Base-by-base conservation (phyloP, 92 coral and sea anemone species). In the Anthopleura xanthogrammica region DNA sequence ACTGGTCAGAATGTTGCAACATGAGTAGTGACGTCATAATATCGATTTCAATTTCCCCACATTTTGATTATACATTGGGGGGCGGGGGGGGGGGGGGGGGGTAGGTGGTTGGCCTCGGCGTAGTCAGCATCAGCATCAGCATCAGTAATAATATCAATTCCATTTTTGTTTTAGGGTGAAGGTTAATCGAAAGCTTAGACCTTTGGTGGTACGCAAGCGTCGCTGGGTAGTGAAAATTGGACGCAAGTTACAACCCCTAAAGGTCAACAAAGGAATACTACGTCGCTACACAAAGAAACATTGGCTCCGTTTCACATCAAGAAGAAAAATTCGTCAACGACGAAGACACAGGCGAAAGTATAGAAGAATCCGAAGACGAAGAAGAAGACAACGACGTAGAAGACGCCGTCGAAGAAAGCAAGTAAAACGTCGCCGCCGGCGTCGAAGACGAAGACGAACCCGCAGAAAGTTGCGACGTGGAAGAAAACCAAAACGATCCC, bases 391-490 rank as follows among this genome's bases (percentile, higher is more conserved):
- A 11, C 77, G 77, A 7, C 77, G 77, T 39, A 72, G 52, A 39
- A 10, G 6, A 72, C 77, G 77, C 14, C 77, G n/a, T 22, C 77
- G 23, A 72, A 62, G 70, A n/a, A 62, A n/a, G 19, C 11, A 62
- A 23, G 9, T 9, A 20, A 62, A 29, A 62, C 24, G 70, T 20
- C 70, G 70, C 4, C 70, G 29, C 10, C 70, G 70, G 16, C 48
- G 82, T 36, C 54, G 82, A 78, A 58, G 64, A 39, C 82, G 82
- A 12, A 16, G n/a, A n/a, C 16, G 19, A 5, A 23, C 20, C 12
- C 82, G 82, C 64, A 54, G 82, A n/a, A 58, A 42, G 41, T 39
- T 80, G 73, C 24, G 16, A 58, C 83, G 83, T 6, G 29, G 29
- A 62, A 20, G 29, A 20, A 66, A 66, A 60, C 43, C 83, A 42